Conservation (phyloP, 2,888 invertebrate species). For the Smittia sp. region DNA sequence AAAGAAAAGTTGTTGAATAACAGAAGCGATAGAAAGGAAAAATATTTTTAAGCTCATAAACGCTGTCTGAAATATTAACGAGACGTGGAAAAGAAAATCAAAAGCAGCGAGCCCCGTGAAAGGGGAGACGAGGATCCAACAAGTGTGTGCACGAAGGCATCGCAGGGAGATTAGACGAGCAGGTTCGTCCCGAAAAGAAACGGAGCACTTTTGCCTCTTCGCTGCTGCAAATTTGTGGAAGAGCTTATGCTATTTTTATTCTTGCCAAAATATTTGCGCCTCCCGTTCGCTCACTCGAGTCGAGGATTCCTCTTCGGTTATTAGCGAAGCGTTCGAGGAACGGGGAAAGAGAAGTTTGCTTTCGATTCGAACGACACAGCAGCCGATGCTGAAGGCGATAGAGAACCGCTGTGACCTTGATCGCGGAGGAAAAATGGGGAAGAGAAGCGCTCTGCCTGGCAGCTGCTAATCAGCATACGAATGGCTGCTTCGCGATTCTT, state of each 20-base stretch:
- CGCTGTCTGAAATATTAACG: neutral
- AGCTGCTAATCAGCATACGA: neutral
- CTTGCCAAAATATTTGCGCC: neutral
- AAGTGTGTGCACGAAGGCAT: neutral
- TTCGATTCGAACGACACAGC: neutral
- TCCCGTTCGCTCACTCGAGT: neutral
- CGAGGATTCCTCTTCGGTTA: neutral
- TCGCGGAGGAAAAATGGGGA: neutral
- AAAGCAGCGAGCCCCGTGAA: neutral
- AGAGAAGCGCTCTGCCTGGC: neutral
- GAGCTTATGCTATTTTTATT: neutral
- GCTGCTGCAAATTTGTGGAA: neutral
- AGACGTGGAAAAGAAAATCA: neutral
- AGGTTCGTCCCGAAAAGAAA: neutral
- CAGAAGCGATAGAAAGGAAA: neutral
- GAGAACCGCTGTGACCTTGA: constrained; percentile 6
- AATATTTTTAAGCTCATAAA: neutral
- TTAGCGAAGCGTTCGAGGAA: neutral
- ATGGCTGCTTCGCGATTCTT: neutral
- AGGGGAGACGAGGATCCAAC: neutral
- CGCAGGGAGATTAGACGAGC: neutral
- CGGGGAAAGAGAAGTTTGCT: neutral
- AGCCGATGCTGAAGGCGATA: constrained; percentile 1
- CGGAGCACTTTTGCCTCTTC: neutral
- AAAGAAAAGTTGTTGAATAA: neutral